phyloP scores from a whole-genome alignment of 2,113 vertebrate genomes.

The Collichthys lucidus region DNA sequence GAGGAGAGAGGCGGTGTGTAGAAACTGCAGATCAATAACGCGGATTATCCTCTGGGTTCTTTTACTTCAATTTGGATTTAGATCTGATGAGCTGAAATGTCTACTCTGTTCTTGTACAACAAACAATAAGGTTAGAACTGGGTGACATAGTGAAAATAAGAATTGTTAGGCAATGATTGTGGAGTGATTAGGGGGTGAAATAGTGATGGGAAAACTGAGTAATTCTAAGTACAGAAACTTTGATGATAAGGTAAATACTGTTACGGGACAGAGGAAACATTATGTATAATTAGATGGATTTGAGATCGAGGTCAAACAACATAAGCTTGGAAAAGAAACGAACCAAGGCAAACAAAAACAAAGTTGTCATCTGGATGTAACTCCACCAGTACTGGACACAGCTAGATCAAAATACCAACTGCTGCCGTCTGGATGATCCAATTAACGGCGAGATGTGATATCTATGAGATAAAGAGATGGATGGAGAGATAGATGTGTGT shows the following conservation, averaged over 20 bases:
- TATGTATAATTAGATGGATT: not conserved
- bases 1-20: conserved; percentile 70
- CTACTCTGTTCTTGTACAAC: conserved; percentile 36
- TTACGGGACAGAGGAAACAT: conserved; percentile 5
- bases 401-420: conserved; percentile 29
- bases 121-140: conserved; percentile 26
- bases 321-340: not conserved
- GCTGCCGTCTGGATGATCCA: conserved; percentile 19
- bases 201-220: not conserved
- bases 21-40: conserved; percentile 78
- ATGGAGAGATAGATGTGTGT: conserved; percentile 8
- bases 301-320: not conserved
- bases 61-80: conserved; percentile 77
- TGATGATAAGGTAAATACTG: conserved; percentile 3
- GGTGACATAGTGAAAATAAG: not conserved
- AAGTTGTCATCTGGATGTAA: not conserved
- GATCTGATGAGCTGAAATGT: conserved; percentile 55
- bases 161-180: not conserved
- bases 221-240: not conserved
- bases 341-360: not conserved
- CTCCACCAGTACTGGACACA: not conserved
- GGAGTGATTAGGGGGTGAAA: not conserved
- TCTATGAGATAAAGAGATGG: conserved; percentile 44
- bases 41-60: conserved; percentile 73
- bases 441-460: conserved; percentile 47